Conservation (phyloP, 2,888 invertebrate genomes). For the Hesperia comma region DNA sequence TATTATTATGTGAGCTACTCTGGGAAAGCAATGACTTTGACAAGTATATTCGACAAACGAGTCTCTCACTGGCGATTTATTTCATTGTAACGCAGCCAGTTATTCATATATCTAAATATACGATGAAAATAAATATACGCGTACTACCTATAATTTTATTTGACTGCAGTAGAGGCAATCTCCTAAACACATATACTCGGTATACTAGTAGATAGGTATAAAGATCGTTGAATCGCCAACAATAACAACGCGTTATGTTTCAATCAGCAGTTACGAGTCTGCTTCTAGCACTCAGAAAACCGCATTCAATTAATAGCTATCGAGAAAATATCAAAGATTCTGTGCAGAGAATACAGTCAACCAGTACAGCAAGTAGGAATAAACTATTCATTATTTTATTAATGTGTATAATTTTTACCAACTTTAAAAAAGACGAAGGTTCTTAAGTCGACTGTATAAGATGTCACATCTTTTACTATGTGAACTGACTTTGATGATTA, state of each 20-base stretch:
- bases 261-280: slow-evolving; percentile 23
- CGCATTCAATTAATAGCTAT: slow-evolving; percentile 42
- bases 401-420: too few relatives aligned
- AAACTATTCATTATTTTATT: background rate
- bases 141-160: too few relatives aligned
- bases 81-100: slow-evolving; percentile 46
- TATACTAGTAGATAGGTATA: too few relatives aligned
- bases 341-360: background rate
- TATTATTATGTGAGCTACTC: slow-evolving; percentile 3
- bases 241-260: slow-evolving; percentile 23
- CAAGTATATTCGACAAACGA: slow-evolving; percentile 51
- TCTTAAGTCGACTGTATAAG: too few relatives aligned
- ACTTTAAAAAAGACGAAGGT: too few relatives aligned
- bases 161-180: too few relatives aligned
- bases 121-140: background rate
- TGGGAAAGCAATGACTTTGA: slow-evolving; percentile 46
- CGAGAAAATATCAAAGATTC: slow-evolving; percentile 47
- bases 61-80: slow-evolving; percentile 48
- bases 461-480: too few relatives aligned
- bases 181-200: too few relatives aligned
- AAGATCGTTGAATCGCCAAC: background rate
- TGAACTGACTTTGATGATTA: too few relatives aligned
- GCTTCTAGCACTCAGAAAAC: slow-evolving; percentile 27
- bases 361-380: background rate
- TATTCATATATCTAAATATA: background rate